Conservation (phyloP, 2,113 vertebrate genomes). For the Ondatra zibethicus region DNA sequence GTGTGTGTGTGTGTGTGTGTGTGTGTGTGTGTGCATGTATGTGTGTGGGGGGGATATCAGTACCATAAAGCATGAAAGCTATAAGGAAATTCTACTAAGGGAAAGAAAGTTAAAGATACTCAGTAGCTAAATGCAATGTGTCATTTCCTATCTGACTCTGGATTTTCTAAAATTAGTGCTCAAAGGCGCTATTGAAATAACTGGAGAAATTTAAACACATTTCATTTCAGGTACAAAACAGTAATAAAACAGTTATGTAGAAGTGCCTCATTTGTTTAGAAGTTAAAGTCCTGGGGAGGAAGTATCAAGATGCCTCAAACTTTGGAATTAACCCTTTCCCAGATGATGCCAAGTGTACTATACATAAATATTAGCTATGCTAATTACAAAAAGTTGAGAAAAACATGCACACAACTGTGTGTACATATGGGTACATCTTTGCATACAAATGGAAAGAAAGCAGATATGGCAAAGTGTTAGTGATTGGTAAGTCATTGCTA, state of each 20-base stretch:
- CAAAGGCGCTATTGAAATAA: not conserved
- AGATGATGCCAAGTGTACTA: not conserved
- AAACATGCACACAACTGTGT: not conserved
- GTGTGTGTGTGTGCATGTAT: not conserved
- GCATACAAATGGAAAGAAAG: not conserved
- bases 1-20: not conserved
- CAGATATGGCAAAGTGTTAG: conserved; percentile 17
- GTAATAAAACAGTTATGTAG: not conserved
- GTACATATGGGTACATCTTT: no score
- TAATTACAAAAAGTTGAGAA: not conserved
- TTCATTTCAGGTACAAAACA: not conserved
- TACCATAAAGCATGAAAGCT: not conserved
- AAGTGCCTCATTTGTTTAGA: not conserved
- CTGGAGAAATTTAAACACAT: not conserved
- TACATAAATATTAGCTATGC: not conserved
- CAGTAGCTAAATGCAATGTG: not conserved
- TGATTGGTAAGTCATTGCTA: not conserved
- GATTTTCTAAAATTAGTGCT: not conserved
- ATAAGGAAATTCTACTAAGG: not conserved
- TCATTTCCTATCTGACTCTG: not conserved
- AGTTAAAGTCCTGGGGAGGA: not conserved
- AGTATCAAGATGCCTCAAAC: not conserved
- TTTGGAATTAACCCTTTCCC: not conserved
- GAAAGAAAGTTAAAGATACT: not conserved
- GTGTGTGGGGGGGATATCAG: not conserved